phyloP scores from a whole-genome alignment of 2,888 invertebrate species.

The Andrena marginata region DNA sequence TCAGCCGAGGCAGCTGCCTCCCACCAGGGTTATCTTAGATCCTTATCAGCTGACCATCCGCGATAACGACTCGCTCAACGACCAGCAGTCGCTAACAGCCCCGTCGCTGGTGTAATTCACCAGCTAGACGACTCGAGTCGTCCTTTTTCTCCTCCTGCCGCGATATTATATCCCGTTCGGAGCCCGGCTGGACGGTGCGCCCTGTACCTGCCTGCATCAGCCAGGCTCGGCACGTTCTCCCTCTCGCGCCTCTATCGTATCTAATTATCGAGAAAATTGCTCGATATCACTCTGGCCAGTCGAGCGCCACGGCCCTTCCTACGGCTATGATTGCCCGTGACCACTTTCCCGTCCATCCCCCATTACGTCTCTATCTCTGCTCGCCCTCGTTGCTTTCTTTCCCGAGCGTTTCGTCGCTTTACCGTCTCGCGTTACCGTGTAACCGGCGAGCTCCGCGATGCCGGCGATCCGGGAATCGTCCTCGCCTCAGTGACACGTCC shows the following conservation, averaged over 20 bases:
- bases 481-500: background rate
- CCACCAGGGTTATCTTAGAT: slow-evolving; percentile 66
- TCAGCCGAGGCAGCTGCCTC: slow-evolving; percentile 79
- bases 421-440: background rate
- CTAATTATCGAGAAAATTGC: slow-evolving; percentile 76
- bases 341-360: slow-evolving; percentile 31
- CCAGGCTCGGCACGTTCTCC: slow-evolving; percentile 66
- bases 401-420: slow-evolving; percentile 5
- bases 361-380: slow-evolving; percentile 40
- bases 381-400: background rate
- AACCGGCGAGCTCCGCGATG: background rate
- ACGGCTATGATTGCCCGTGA: slow-evolving; percentile 33
- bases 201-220: slow-evolving; percentile 44
- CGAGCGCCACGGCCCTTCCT: slow-evolving; percentile 13
- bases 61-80: slow-evolving; percentile 54
- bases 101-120: slow-evolving; percentile 34
- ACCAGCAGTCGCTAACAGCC: slow-evolving; percentile 27
- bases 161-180: slow-evolving; percentile 31
- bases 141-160: slow-evolving; percentile 18
- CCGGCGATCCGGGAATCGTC: background rate
- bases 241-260: slow-evolving; percentile 60
- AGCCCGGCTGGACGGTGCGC: slow-evolving; percentile 26
- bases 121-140: slow-evolving; percentile 22
- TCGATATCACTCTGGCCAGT: slow-evolving; percentile 60
- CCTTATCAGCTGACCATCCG: slow-evolving; percentile 69